Conservation (phyloP, 2,888 invertebrate genomes). For the Habrosyne pyritoides region DNA sequence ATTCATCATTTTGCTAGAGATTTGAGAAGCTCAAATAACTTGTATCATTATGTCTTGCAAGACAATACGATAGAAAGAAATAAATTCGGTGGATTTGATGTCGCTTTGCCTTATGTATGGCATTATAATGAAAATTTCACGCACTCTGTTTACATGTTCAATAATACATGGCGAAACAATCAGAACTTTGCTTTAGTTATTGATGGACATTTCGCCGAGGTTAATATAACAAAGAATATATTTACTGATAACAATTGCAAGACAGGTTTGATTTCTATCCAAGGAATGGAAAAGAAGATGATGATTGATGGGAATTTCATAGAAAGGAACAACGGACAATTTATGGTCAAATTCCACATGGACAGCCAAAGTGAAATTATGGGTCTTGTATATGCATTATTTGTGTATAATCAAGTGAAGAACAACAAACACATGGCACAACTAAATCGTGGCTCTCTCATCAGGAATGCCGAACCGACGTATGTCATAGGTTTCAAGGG, state of each 20-base stretch:
- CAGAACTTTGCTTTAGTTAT: conserved; percentile 91
- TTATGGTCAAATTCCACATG: conserved; percentile 93
- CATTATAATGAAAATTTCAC: conserved; percentile 97
- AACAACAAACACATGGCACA: conserved; percentile 83
- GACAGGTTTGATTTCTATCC: conserved; percentile 89
- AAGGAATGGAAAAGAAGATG: conserved; percentile 98
- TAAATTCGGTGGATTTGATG: conserved; percentile 92
- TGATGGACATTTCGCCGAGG: conserved; percentile 96
- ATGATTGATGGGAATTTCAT: conserved; percentile 92
- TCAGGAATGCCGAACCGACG: conserved; percentile 84
- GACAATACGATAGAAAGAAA: conserved; percentile 95
- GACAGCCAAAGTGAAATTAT: conserved; percentile 97
- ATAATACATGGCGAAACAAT: conserved; percentile 95
- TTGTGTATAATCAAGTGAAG: conserved; percentile 90
- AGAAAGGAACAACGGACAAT: conserved; percentile 90
- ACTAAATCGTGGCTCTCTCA: conserved; percentile 60
- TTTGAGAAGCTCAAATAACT: conserved; percentile 96
- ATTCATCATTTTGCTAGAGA: conserved; percentile 96
- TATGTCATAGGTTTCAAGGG: conserved; percentile 96
- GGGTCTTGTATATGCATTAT: conserved; percentile 91
- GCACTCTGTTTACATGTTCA: conserved; percentile 93
- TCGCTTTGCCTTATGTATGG: conserved; percentile 97
- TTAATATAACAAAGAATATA: conserved; percentile 93
- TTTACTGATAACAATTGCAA: conserved; percentile 94
- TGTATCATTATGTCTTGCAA: conserved; percentile 96